A percentile compares a stretch with the other conserved stretches of the same genome.
Evolutionary conservation across 2,888 invertebrate genomes (phyloP).

Genomic region (Eumerus sabulonum): DNA sequence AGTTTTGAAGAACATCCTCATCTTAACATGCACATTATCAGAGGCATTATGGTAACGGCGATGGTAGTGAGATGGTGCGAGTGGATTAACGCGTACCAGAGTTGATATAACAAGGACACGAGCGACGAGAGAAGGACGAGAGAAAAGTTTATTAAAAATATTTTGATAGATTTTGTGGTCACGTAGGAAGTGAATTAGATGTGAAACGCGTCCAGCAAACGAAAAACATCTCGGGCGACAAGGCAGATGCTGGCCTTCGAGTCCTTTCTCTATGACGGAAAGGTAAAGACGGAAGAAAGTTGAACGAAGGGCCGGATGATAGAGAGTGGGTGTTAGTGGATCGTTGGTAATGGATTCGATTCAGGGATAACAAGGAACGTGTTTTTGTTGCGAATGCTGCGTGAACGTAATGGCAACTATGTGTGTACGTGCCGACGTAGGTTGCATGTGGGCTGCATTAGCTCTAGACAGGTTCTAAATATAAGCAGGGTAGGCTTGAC

Average conservation of each 20-base stretch:
- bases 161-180: slow-evolving; percentile 69
- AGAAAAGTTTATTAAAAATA: slow-evolving; percentile 68
- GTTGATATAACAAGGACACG: neutral
- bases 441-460: too few species aligned
- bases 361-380: slow-evolving; percentile 43
- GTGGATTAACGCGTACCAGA: neutral
- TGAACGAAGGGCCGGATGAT: slow-evolving; percentile 34
- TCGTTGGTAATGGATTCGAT: slow-evolving; percentile 49
- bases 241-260: slow-evolving; percentile 42
- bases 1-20: slow-evolving; percentile 38
- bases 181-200: slow-evolving; percentile 68
- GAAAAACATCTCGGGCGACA: slow-evolving; percentile 37
- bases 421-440: neutral
- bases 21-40: slow-evolving; percentile 67
- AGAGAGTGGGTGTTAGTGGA: slow-evolving; percentile 6
- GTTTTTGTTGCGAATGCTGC: slow-evolving; percentile 38
- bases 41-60: slow-evolving; percentile 45
- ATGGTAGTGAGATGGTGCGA: neutral
- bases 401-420: too few species aligned
- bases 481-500: too few species aligned
- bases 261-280: neutral
- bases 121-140: slow-evolving; percentile 18
- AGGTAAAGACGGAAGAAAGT: too few species aligned
- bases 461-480: too few species aligned
- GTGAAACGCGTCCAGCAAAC: slow-evolving; percentile 66